A percentile compares a stretch with the other conserved stretches of the same genome.
phyloP scores from a whole-genome alignment of 2,797 vertebrate genomes.

The Margarornis squamiger region DNA sequence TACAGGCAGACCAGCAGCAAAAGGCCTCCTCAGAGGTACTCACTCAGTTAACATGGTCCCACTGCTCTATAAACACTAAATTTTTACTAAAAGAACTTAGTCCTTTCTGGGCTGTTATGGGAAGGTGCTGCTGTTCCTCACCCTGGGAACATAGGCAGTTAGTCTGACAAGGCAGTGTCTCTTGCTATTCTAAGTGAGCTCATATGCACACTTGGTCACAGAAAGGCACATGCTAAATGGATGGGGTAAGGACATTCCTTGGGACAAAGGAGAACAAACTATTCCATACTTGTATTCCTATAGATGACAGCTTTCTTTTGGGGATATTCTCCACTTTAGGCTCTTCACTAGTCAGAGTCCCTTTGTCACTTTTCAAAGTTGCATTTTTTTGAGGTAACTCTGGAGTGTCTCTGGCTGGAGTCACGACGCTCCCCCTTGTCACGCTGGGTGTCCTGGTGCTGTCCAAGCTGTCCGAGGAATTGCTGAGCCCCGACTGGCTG shows the following conservation, averaged over 20 bases:
- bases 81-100: not conserved
- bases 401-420: conserved; percentile 80
- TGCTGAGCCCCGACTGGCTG: conserved; percentile 96
- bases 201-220: conserved; percentile 60
- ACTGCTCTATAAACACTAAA: not conserved
- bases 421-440: conserved; percentile 81
- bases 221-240: conserved; percentile 6
- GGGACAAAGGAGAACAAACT: conserved; percentile 64
- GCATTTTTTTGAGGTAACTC: conserved; percentile 84
- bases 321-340: conserved; percentile 82
- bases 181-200: not conserved
- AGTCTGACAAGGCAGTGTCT: not conserved
- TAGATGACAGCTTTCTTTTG: conserved; percentile 95
- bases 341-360: conserved; percentile 83
- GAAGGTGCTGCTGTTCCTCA: not conserved
- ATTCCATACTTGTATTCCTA: conserved; percentile 94
- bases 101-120: not conserved
- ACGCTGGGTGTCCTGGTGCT: conserved; percentile 91
- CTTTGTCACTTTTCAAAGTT: conserved; percentile 83
- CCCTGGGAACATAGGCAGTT: not conserved
- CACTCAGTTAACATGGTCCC: not conserved
- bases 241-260: conserved; percentile 14
- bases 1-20: not conserved
- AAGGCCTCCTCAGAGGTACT: not conserved
- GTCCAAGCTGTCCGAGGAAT: conserved; percentile 96